Base-by-base conservation (phyloP, 2,113 vertebrate species). In the Colossoma macropomum region DNA sequence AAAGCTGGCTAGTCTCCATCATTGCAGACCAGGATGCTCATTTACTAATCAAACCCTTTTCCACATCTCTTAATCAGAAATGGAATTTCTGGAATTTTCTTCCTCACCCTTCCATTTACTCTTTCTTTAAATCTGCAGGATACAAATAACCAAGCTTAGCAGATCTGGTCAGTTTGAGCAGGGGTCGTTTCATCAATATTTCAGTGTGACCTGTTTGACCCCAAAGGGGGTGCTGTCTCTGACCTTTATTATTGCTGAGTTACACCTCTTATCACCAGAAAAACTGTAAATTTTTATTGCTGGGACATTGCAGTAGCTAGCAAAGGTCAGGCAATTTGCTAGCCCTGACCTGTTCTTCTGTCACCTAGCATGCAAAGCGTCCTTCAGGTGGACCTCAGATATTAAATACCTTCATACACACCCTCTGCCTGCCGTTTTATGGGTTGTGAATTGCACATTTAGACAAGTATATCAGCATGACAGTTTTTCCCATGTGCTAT, bases 221-320 rank as follows among this genome's bases (percentile, higher is more conserved):
- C 72, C 30, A 28, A 65, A 69, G 38, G 74, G 28, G 71, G 60
- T 45, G 23, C 70, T 27, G 66, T 52, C 45, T 59, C 59, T 80
- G 85, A 84, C 85, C 85, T 86, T 77, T 81, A 77, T 81, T 77
- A 84, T 82, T 80, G 79, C 78, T n/a, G 82, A 80, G 60, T 77
- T 72, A 72, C 60, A 77, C 60, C 54, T n/a, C 74, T 81, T 86
- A 86, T 78, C 79, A 69, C 41, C 32, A 77, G 81, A 34, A 63
- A 84, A 80, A 78, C 82, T 75, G 78, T 84, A 84, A 50, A 69
- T 81, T 78, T 76, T 76, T 77, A 81, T 81, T 82, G 27, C 27
- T 0, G 56, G 30, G 38, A 78, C 66, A 19, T n/a, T 30, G 65
- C 81, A 62, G 59, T 5, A 23, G 34, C 52, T 62, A 25, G n/a